Evolutionary conservation across 2,797 vertebrate genomes (phyloP), one percentile per base, ranked within the genome.

Genomic region (Channallabes apus): DNA sequence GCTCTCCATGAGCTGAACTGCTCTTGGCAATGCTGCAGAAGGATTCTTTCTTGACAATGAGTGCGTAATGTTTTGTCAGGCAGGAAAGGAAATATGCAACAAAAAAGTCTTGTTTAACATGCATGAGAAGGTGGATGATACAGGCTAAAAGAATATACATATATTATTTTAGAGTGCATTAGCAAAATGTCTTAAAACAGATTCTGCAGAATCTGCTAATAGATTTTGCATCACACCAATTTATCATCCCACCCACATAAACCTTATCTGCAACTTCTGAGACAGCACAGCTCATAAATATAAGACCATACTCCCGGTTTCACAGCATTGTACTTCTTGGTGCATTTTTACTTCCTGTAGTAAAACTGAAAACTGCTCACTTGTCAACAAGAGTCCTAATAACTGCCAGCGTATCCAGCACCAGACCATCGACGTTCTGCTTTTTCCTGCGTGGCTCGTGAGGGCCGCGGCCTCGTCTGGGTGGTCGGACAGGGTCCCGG

Each of bases 331-430:
- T 29, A 62, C 17, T 38, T 82, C n/a, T 64, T 12, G n/a, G 22
- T 9, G 15, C 24, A 62, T 59, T 76, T 32, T 75, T 22, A 59
- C 46, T 80, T 65, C 67, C 35, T 67, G 22, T 18, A 64, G 51
- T n/a, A 78, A 75, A 84, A 73, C 35, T n/a, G 17, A 77, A 81
- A 38, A 51, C 4, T 59, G 95, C 98, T 97, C 96, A 99, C 98
- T 99, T 99, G 95, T 99, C 98, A 80, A 99, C 98, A 87, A 99
- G 96, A 8, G 98, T 99, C 90, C 98, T 96, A 93, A 99, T 99
- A 87, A 99, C 97, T 73, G 98, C 98, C 91, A 99, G 89, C 0
- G 98, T 99, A 92, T 99, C 98, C 93, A 99, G 96, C 89, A 99
- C 98, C 90, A 99, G 94, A 61, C 97, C 96, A 78, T 99, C 98